Evolutionary conservation across 2,113 vertebrate species (phyloP).

Genomic region (Gadus chalcogrammus): DNA sequence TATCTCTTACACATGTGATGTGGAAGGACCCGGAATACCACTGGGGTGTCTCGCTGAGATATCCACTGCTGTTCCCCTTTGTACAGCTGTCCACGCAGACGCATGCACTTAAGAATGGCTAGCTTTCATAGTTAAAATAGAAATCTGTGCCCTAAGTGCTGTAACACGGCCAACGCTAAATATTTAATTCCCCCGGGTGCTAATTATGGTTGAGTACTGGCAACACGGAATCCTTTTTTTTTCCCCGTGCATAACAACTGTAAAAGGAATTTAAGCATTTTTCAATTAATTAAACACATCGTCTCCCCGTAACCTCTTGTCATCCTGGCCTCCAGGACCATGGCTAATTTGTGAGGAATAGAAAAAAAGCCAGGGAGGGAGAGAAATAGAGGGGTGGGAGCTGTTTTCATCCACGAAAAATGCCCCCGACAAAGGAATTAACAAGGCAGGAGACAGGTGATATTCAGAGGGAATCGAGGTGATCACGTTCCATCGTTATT

Average conservation of each 20-base stretch:
- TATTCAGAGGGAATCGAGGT: constrained; percentile 59
- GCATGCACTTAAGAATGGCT: constrained; percentile 85
- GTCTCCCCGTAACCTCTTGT: constrained; percentile 98
- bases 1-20: constrained; percentile 91
- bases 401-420: constrained; percentile 69
- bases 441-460: constrained; percentile 52
- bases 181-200: constrained; percentile 98
- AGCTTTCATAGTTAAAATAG: constrained; percentile 99
- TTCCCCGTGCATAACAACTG: constrained; percentile 92
- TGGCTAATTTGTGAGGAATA: constrained; percentile 97
- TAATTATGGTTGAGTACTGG: constrained; percentile 99
- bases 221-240: constrained; percentile 91
- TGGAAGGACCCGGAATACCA: constrained; percentile 86
- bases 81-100: constrained; percentile 96
- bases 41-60: constrained; percentile 81
- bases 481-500: constrained; percentile 51
- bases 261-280: constrained; percentile 99
- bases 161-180: constrained; percentile 99
- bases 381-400: constrained; percentile 16
- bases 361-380: constrained; percentile 68
- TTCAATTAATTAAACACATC: constrained; percentile 99
- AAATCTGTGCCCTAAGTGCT: constrained; percentile 99
- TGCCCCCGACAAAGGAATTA: constrained; percentile 65
- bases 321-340: constrained; percentile 99
- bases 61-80: constrained; percentile 72